These are phyloP conservation scores for Kryphioiulus occultus DNA, from an alignment of 2,888 invertebrate genomes.

Conservation along the genomic window DNA sequence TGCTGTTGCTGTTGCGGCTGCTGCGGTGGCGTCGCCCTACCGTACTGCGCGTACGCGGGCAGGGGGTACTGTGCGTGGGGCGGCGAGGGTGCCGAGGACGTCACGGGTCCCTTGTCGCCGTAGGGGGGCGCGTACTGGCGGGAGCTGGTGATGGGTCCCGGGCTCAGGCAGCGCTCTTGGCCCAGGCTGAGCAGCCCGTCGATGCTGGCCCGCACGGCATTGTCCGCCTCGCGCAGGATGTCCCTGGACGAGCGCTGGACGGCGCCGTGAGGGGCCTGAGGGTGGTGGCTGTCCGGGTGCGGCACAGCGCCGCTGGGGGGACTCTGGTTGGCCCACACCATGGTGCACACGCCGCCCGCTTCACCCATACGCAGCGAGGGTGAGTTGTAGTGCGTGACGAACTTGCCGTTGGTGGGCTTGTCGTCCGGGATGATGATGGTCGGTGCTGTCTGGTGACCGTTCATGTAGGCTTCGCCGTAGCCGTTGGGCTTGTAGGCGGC, in stretches of 20 bases:
- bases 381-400: conserved; percentile 60
- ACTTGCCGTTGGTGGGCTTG: conserved; percentile 51
- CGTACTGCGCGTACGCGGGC: conserved; percentile 18
- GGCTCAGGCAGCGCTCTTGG: conserved; percentile 57
- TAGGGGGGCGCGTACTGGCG: background rate
- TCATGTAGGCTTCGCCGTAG: conserved; percentile 66
- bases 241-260: conserved; percentile 62
- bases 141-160: conserved; percentile 52
- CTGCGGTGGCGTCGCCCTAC: conserved; percentile 14
- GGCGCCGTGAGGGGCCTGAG: background rate
- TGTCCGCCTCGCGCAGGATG: conserved; percentile 61
- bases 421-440: conserved; percentile 45
- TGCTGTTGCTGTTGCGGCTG: conserved; percentile 45
- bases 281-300: conserved; percentile 28
- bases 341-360: conserved; percentile 82
- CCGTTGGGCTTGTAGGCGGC: conserved; percentile 67
- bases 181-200: conserved; percentile 62
- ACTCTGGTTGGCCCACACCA: conserved; percentile 72
- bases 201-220: conserved; percentile 56
- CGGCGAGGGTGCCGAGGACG: conserved; percentile 55
- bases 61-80: conserved; percentile 63
- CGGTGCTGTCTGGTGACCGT: conserved; percentile 54
- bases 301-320: conserved; percentile 60
- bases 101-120: conserved; percentile 42
- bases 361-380: conserved; percentile 94